Percentiles rank a stretch among this genome's conserved stretches.
Evolutionary conservation across 2,888 invertebrate species (phyloP).

Genomic region (Lycocerus yunnanus): DNA sequence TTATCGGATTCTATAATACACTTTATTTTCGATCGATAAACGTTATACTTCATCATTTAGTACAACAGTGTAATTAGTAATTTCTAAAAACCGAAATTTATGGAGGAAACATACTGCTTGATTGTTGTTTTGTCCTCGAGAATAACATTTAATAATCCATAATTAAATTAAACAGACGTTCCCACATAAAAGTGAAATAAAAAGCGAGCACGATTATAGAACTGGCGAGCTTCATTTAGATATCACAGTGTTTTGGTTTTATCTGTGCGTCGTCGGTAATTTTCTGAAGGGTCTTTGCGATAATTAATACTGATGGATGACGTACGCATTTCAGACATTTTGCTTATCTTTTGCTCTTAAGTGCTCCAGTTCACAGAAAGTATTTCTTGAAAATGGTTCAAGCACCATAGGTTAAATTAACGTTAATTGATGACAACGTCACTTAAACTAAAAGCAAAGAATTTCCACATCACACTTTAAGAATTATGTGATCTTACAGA

Average conservation of each 20-base stretch:
- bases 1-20: background rate
- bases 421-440: constrained; percentile 26
- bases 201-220: background rate
- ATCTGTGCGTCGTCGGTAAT: constrained; percentile 15
- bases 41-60: background rate
- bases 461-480: constrained; percentile 19
- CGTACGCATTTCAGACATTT: constrained; percentile 33
- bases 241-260: constrained; percentile 2
- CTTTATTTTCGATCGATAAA: background rate
- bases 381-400: constrained; percentile 19
- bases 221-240: background rate
- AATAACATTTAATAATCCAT: background rate
- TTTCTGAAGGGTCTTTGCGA: constrained; percentile 17
- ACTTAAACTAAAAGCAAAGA: constrained; percentile 20
- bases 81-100: background rate
- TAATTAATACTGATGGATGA: constrained; percentile 37
- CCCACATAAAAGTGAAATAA: background rate
- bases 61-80: background rate
- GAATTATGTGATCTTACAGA: constrained; percentile 6
- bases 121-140: background rate
- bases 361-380: constrained; percentile 20
- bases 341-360: constrained; percentile 27
- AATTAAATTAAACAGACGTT: background rate
- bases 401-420: constrained; percentile 23
- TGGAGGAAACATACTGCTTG: background rate